phyloP scores from a whole-genome alignment of 1,140 invertebrate genomes.

The Brachionus rotundiformis region DNA sequence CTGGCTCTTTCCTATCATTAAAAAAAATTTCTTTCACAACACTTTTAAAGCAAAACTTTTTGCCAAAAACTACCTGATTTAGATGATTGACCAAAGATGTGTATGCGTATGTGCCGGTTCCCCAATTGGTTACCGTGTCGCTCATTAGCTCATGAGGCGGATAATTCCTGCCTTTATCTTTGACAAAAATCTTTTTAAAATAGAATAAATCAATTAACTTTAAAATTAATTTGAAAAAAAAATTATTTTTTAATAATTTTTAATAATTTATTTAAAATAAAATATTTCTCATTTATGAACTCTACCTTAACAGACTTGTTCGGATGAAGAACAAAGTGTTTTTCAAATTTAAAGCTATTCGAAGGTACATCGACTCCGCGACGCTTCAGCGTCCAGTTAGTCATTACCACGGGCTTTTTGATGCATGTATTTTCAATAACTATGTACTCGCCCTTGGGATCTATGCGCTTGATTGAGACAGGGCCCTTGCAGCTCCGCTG shows the following conservation, averaged over 20 bases:
- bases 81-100: conserved; percentile 40
- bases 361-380: conserved; percentile 48
- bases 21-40: too few relatives aligned
- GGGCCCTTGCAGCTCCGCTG: conserved; percentile 39
- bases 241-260: too few relatives aligned
- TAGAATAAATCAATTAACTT: too few relatives aligned
- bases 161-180: conserved; percentile 42
- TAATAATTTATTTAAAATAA: neutral
- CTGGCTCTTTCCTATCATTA: conserved; percentile 35
- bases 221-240: too few relatives aligned
- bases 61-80: conserved; percentile 48
- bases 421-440: conserved; percentile 51
- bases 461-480: conserved; percentile 42
- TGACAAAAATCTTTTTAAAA: conserved; percentile 46
- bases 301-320: conserved; percentile 37
- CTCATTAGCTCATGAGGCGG: conserved; percentile 41
- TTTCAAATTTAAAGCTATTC: conserved; percentile 44
- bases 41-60: too few relatives aligned
- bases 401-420: conserved; percentile 47
- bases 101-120: conserved; percentile 39
- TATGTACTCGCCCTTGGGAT: conserved; percentile 38
- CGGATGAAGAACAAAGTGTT: conserved; percentile 51
- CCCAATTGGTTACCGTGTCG: conserved; percentile 27
- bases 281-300: neutral
- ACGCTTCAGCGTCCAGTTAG: conserved; percentile 44